phyloP scores from a whole-genome alignment of 2,888 invertebrate species.

The Kuschelorhynchus macadamiae region DNA sequence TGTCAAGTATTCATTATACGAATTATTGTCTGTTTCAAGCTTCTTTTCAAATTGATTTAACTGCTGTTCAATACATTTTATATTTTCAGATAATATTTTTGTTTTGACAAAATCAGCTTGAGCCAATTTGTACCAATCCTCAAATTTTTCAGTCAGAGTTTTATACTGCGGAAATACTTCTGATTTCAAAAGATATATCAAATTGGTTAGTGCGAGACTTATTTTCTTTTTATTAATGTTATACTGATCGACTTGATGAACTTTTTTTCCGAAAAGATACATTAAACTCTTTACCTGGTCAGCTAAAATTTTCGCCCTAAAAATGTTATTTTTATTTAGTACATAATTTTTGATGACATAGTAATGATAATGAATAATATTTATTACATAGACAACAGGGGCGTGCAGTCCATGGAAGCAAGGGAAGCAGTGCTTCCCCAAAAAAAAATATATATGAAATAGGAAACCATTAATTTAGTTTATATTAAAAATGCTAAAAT shows the following conservation, averaged over 20 bases:
- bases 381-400: too few species aligned
- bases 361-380: not conserved
- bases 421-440: too few species aligned
- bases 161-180: too few species aligned
- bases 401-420: too few species aligned
- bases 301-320: slow-evolving; percentile 75
- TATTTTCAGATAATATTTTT: slow-evolving; percentile 85
- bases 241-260: slow-evolving; percentile 95
- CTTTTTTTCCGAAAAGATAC: slow-evolving; percentile 87
- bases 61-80: slow-evolving; percentile 69
- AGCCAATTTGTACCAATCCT: slow-evolving; percentile 91
- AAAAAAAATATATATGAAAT: too few species aligned
- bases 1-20: too few species aligned
- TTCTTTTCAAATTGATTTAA: slow-evolving; percentile 53
- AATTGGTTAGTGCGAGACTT: slow-evolving; percentile 81
- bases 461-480: too few species aligned
- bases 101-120: slow-evolving; percentile 88
- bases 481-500: too few species aligned
- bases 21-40: slow-evolving; percentile 20
- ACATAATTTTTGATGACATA: too few species aligned
- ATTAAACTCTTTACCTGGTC: slow-evolving; percentile 88
- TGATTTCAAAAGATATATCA: slow-evolving; percentile 57
- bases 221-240: slow-evolving; percentile 91
- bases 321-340: not conserved
- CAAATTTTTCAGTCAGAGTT: slow-evolving; percentile 78